A percentile compares a stretch with the other conserved stretches of the same genome.
phyloP scores from a whole-genome alignment of 1,140 invertebrate genomes.

The Drosophila bocki region DNA sequence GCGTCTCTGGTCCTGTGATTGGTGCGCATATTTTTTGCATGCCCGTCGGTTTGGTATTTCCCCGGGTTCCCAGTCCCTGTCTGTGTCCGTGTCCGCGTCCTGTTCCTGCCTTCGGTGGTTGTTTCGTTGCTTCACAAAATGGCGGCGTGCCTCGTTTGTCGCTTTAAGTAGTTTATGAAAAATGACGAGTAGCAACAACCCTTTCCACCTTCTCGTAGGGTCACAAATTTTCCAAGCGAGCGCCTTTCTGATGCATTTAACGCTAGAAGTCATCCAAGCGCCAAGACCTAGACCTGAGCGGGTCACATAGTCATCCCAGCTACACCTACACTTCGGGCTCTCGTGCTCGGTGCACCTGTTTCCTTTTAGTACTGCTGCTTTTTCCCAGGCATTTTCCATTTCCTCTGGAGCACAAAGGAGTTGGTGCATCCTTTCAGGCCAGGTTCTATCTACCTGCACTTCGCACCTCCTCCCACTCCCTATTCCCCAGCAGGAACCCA shows the following conservation, averaged over 20 bases:
- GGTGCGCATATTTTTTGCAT: constrained; percentile 75
- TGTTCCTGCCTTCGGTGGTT: constrained; percentile 33
- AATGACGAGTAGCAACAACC: constrained; percentile 52
- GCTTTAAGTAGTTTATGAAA: constrained; percentile 57
- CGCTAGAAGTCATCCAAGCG: constrained; percentile 39
- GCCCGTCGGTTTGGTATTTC: constrained; percentile 60
- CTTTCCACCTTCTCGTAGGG: constrained; percentile 34
- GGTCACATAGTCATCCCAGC: constrained; percentile 17
- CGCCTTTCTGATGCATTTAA: constrained; percentile 45
- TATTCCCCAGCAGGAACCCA: not conserved
- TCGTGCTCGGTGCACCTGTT: constrained; percentile 10
- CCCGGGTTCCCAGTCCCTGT: constrained; percentile 6
- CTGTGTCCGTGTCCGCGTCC: constrained; percentile 7
- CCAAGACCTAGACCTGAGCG: constrained; percentile 32
- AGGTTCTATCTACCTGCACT: constrained; percentile 24
- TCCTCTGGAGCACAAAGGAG: constrained; percentile 25
- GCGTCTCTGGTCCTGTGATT: constrained; percentile 59
- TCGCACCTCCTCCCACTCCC: constrained; percentile 3
- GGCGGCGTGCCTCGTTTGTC: constrained; percentile 42
- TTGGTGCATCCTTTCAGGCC: constrained; percentile 35
- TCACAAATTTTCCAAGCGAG: constrained; percentile 72
- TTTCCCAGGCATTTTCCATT: constrained; percentile 34
- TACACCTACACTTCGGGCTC: constrained; percentile 1
- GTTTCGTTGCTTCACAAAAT: constrained; percentile 57
- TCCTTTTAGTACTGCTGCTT: not conserved